Evolutionary conservation across 2,797 vertebrate species (phyloP), one percentile per base, ranked within the genome.

Genomic region (Sebastes matsubarae): DNA sequence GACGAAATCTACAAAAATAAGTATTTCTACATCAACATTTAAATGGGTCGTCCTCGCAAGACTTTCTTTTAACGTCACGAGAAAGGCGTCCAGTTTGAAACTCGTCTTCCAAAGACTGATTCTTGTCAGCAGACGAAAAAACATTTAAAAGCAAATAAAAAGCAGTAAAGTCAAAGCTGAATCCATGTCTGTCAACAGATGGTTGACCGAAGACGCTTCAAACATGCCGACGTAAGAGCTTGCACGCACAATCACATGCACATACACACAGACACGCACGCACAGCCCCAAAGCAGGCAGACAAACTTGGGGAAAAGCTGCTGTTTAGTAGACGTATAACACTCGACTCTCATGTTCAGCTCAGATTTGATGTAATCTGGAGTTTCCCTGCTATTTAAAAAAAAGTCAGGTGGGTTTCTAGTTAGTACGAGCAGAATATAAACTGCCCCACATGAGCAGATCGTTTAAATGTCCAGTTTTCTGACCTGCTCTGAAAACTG

Each of bases 1-100:
- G 46, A 68, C 58, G 24, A 89, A 80, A 60, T 75, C 76, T 91
- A 88, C 75, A 93, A 92, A 90, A 91, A 91, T 90, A 92, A 88
- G 75, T 77, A 69, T 86, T 84, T 92, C 76, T 79, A 87, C 75
- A 75, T 84, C n/a, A 58, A 85, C 71, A 75, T 81, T 79, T 78
- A 75, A 89, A 90, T 3, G 42, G 36, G 59, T 72, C 46, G 4
- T 71, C 58, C 67, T 68, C n/a, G 11, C 64, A 46, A 36, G 55
- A 76, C 66, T 61, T 67, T 72, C 16, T 30, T 24, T 24, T 60
- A 5, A 77, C 42, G 12, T 86, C 85, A 54, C 70, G 8, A 54
- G 32, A 88, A 87, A 81, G 67, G 60, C 24, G 1, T 75, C 84
- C 42, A 60, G 55, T 82, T 81, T 58, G 3, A 83, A 83, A 77